phyloP scores from a whole-genome alignment of 2,797 vertebrate genomes.

The Spinus pinus region DNA sequence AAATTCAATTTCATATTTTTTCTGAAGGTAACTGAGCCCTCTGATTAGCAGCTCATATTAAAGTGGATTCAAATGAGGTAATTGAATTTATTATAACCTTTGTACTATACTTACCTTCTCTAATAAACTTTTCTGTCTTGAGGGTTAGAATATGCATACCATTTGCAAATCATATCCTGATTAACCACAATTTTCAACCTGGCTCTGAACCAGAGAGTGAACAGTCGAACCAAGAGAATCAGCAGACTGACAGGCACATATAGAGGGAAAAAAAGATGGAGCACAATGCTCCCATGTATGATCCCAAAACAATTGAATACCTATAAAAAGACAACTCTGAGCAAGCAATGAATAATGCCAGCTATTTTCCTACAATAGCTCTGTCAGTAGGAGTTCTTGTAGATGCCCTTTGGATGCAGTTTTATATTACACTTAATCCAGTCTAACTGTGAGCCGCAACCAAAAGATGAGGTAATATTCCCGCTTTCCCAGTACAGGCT shows the following conservation, averaged over 20 bases:
- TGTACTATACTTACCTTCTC: background rate
- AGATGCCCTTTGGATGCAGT: background rate
- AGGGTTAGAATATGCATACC: background rate
- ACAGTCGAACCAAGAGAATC: background rate
- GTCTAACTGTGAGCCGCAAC: background rate
- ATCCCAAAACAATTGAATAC: background rate
- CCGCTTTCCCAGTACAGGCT: background rate
- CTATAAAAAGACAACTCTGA: background rate
- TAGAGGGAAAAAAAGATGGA: background rate
- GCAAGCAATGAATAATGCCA: background rate
- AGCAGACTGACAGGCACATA: background rate
- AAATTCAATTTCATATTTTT: background rate
- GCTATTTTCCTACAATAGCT: background rate
- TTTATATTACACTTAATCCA: conserved; percentile 2
- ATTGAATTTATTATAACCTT: background rate
- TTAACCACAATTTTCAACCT: background rate
- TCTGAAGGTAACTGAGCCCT: background rate
- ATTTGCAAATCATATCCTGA: background rate
- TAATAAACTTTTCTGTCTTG: background rate
- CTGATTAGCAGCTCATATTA: background rate
- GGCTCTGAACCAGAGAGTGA: background rate
- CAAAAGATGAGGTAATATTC: background rate
- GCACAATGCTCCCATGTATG: background rate
- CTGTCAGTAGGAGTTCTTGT: background rate
- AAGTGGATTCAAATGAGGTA: background rate